Evolutionary conservation across 2,797 vertebrate genomes (phyloP), one percentile per base, ranked within the genome.

Genomic region (Sebastes kiyomatsui): DNA sequence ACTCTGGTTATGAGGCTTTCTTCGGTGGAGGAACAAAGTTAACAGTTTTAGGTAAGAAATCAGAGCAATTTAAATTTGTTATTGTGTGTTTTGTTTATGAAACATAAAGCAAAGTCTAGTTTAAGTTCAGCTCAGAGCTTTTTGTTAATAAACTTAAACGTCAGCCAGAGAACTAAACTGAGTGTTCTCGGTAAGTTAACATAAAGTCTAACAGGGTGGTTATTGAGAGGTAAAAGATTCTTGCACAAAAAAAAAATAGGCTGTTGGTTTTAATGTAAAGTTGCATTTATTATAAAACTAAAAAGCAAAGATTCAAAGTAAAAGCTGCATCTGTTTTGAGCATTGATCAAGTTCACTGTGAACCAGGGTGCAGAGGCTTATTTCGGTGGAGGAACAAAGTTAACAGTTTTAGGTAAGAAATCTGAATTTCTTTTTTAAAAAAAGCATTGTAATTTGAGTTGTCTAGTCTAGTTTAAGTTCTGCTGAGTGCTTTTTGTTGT

Each of bases 401-500:
- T 1, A 18, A 32, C 92, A 0, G 92, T 95, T 85, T 52, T 95
- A 38, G 35, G 35, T 38, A 38, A 38, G 35, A 66, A 25, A 66
- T 10, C 16, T 0, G 25, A 14, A 1, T 58, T 58, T 58, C 8
- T 33, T 0, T 14, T 55, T 23, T 32, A 10, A 33, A 27, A 30
- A 28, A 27, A 27, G 5, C 27, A 27, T 27, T 27, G 27, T 27
- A 27, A 27, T 27, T 27, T 27, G 4, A 27, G 27, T 27, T 27
- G 27, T 27, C 27, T 27, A 27, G 33, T 12, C 33, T 12, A 35
- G 62, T 42, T 25, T 5, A 25, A 25, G 14, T 18, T 65, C 62
- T 25, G 33, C 35, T 42, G 35, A 70, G 23, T 7, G 20, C 11
- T 1, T 4, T 13, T 25, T 56, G 4, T 5, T 67, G 1, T 32